Percentiles rank a stretch among this genome's conserved stretches.
Conservation (phyloP, 2,888 invertebrate species). For the Leptinotarsa rubiginosa region DNA sequence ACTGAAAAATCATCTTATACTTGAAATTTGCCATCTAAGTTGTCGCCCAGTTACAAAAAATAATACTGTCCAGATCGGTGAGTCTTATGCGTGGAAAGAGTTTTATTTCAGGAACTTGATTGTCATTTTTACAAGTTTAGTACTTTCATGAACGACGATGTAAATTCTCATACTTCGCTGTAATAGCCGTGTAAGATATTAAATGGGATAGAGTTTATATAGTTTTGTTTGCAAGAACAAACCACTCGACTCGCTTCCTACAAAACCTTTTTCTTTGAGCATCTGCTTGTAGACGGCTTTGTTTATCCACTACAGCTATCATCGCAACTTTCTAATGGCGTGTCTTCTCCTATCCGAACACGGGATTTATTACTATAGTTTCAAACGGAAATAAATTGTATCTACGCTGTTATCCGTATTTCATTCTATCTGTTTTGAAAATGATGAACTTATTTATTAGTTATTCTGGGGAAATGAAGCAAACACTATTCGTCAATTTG, state of each 20-base stretch:
- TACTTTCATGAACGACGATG: background rate
- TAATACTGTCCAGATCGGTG: too few species aligned
- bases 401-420: constrained; percentile 23
- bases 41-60: too few species aligned
- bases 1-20: too few species aligned
- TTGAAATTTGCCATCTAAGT: too few species aligned
- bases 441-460: constrained; percentile 37
- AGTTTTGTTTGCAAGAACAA: background rate
- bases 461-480: constrained; percentile 31
- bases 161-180: background rate
- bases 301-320: constrained; percentile 29
- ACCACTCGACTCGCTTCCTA: background rate
- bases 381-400: constrained; percentile 13
- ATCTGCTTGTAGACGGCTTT: constrained; percentile 20
- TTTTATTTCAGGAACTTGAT: too few species aligned
- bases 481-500: constrained; percentile 14
- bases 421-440: constrained; percentile 32
- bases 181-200: background rate
- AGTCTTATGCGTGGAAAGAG: too few species aligned
- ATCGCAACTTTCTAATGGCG: constrained; percentile 32
- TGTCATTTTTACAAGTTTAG: too few species aligned
- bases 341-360: constrained; percentile 24
- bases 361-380: constrained; percentile 35
- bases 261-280: background rate
- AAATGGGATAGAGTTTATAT: background rate